A percentile compares a stretch with the other conserved stretches of the same genome.
These are phyloP conservation scores for Psylliodes chrysocephalus DNA, from an alignment of 2,888 invertebrate species.

Conservation along the genomic window DNA sequence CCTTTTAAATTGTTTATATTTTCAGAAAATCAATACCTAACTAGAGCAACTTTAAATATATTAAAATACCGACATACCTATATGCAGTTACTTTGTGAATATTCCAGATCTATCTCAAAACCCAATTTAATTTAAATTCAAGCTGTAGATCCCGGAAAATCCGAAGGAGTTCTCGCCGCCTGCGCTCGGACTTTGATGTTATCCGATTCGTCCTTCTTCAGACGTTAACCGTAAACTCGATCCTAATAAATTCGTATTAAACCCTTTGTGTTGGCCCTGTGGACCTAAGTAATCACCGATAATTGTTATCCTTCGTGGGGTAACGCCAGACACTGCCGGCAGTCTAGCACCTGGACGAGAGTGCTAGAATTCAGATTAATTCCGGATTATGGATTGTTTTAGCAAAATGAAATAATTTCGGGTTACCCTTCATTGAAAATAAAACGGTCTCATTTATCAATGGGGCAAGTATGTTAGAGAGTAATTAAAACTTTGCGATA, in stretches of 20 bases:
- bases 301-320: conserved; percentile 25
- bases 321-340: conserved; percentile 18
- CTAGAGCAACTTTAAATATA: no score
- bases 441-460: neutral
- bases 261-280: conserved; percentile 22
- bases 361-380: neutral
- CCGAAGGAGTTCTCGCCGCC: conserved; percentile 3
- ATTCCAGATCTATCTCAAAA: neutral
- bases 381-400: neutral
- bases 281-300: conserved; percentile 27
- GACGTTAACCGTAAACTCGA: conserved; percentile 8
- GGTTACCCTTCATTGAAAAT: neutral
- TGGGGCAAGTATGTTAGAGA: neutral
- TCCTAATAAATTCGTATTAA: conserved; percentile 25
- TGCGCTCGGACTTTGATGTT: conserved; percentile 14
- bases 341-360: neutral
- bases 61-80: neutral
- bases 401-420: neutral
- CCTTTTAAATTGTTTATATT: no score
- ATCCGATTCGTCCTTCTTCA: conserved; percentile 5
- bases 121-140: conserved; percentile 6
- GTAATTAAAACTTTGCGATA: neutral
- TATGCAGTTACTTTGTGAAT: neutral
- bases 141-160: neutral
- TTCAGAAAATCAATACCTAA: no score